Conservation (phyloP, 2,797 vertebrate genomes). For the Clamator glandarius region DNA sequence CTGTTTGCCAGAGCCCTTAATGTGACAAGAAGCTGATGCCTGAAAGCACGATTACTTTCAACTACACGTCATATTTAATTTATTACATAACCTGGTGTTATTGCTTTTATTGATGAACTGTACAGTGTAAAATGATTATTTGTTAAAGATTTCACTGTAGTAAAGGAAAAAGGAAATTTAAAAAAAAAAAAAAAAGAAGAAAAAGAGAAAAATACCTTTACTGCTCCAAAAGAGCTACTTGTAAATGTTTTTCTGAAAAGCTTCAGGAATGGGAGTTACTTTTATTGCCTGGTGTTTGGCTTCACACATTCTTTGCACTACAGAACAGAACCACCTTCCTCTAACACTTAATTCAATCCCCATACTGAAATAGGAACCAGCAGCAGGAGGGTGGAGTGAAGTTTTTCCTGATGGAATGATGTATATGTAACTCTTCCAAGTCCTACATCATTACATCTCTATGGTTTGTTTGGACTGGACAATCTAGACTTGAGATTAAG, state of each 20-base stretch:
- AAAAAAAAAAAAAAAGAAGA: background rate
- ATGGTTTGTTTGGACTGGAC: background rate
- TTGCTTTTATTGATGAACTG: conserved; percentile 76
- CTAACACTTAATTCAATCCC: conserved; percentile 22
- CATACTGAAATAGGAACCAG: background rate
- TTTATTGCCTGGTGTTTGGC: conserved; percentile 31
- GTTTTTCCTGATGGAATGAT: background rate
- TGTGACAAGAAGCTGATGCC: conserved; percentile 66
- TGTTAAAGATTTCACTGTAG: conserved; percentile 74
- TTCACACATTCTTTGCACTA: conserved; percentile 18
- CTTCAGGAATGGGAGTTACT: conserved; percentile 37
- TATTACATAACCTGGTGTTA: conserved; percentile 71
- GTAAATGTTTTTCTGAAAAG: conserved; percentile 56
- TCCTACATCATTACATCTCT: background rate
- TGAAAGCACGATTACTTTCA: conserved; percentile 68
- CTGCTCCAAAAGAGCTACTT: conserved; percentile 13
- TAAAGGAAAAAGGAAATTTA: conserved; percentile 8
- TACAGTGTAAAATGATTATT: conserved; percentile 74
- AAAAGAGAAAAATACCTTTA: conserved; percentile 53
- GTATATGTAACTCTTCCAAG: background rate
- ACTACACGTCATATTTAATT: conserved; percentile 76
- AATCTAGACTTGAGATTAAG: background rate
- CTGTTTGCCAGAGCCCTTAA: conserved; percentile 65
- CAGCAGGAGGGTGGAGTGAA: conserved; percentile 26
- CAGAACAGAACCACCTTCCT: conserved; percentile 36